Conservation (phyloP, 1,140 invertebrate genomes). For the Coelopa frigida region DNA sequence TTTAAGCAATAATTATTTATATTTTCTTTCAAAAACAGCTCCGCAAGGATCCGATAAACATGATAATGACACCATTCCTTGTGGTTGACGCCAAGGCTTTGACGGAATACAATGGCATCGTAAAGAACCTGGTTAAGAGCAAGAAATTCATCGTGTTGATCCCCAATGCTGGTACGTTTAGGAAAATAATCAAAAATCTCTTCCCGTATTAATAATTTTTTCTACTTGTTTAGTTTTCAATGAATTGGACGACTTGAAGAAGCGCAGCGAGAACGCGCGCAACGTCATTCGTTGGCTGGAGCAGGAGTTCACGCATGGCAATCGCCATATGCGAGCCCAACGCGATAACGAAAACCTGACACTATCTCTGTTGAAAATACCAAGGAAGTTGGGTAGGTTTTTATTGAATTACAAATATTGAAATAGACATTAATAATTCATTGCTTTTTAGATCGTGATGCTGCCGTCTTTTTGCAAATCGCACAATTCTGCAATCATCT, state of each 20-base stretch:
- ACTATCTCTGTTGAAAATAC: constrained; percentile 67
- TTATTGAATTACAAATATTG: background rate
- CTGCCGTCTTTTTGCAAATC: constrained; percentile 38
- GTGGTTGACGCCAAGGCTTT: constrained; percentile 67
- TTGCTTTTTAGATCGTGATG: constrained; percentile 36
- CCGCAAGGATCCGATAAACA: constrained; percentile 30
- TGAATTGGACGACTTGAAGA: constrained; percentile 77
- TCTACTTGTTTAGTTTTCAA: constrained; percentile 62
- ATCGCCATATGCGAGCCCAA: constrained; percentile 73
- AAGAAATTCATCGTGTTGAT: constrained; percentile 74
- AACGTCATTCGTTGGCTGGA: constrained; percentile 90
- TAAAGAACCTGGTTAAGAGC: constrained; percentile 69
- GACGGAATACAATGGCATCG: constrained; percentile 60
- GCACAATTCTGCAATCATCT: constrained; percentile 43
- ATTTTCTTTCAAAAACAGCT: constrained; percentile 14
- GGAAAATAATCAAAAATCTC: background rate
- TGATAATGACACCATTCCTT: constrained; percentile 63
- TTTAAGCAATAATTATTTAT: background rate
- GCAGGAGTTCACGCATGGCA: constrained; percentile 73
- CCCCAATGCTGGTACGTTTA: constrained; percentile 63
- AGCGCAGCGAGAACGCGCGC: constrained; percentile 64
- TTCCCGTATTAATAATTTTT: background rate
- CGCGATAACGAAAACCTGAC: constrained; percentile 67
- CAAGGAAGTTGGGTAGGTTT: constrained; percentile 48
- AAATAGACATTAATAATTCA: background rate